Evolutionary conservation across 1,140 invertebrate species (phyloP), one percentile per base, ranked within the genome.

Genomic region (Venustaconcha ellipsiformis): DNA sequence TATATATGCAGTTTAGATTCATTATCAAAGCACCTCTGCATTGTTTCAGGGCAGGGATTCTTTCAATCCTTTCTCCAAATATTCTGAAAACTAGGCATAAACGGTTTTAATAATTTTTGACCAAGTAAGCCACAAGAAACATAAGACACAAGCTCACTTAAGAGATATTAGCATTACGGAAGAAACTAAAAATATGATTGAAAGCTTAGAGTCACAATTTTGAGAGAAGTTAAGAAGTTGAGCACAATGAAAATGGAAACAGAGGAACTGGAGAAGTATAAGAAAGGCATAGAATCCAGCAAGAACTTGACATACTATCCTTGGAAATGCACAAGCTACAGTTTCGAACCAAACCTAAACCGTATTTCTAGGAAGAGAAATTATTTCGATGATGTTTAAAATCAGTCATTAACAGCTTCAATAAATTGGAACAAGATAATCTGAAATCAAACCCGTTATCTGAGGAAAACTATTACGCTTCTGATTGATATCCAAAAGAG

Each of bases 1-100:
- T 15, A 72, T 85, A 3, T 81, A 85, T 78, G 83, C 83, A 30
- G 65, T 81, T 12, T 81, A 2, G 77, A 26, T 79, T 81, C 56
- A 17, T 81, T 14, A 59, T 74, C 14, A 74, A 79, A 60, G 77
- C 80, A 23, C 80, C 80, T 81, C 80, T 13, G 77, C 71, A 0
- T 60, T 81, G 8, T 80, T 83, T 74, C 60, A 67, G 23, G 11
- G 48, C 13, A 76, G 71, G 18, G 68, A 65, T 66, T 56, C 72
- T 17, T 3, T 20, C 0, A 57, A 74, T 12, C 37, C 4, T 5
- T 26, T 15, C 58, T 66, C 23, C 15, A 26, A 55, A 57, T 78
- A 64, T 80, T 79, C 65, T 83, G 76, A 76, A 57, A 83, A 48
- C 78, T 83, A 79, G 79, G 79, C 57, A 56, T 60, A 14, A 57